phyloP scores from a whole-genome alignment of 2,113 vertebrate genomes.

The Morphnarchus princeps region DNA sequence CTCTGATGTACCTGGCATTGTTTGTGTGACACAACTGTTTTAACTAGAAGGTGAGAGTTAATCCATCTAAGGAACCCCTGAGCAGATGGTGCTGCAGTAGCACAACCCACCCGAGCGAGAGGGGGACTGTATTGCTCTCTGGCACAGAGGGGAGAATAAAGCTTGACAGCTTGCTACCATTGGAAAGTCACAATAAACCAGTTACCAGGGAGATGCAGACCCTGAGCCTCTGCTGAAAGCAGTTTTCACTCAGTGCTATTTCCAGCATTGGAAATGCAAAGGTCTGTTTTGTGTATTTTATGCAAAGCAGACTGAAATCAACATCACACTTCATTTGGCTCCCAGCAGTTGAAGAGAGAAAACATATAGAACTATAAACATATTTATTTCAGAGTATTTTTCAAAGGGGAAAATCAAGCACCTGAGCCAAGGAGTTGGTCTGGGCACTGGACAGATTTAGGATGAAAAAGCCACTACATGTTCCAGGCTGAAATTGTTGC shows the following conservation, averaged over 20 bases:
- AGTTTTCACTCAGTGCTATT: not conserved
- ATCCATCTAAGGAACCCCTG: not conserved
- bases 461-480: fast-evolving
- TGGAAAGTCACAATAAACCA: not conserved
- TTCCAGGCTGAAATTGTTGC: not conserved
- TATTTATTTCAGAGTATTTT: not conserved
- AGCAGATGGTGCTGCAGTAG: not conserved
- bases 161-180: not conserved
- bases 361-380: not conserved
- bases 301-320: constrained; percentile 22
- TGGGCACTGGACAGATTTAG: not conserved
- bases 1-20: not conserved
- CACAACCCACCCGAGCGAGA: not conserved
- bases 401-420: not conserved
- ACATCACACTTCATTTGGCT: constrained; percentile 1
- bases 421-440: not conserved
- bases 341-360: not conserved
- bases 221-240: not conserved
- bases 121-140: not conserved
- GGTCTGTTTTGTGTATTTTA: constrained; percentile 8
- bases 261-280: not conserved
- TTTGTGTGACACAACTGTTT: not conserved
- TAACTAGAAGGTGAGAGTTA: not conserved
- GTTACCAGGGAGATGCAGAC: not conserved
- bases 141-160: not conserved